Conservation (phyloP, 1,140 invertebrate genomes). For the Luehdorfia chinensis region DNA sequence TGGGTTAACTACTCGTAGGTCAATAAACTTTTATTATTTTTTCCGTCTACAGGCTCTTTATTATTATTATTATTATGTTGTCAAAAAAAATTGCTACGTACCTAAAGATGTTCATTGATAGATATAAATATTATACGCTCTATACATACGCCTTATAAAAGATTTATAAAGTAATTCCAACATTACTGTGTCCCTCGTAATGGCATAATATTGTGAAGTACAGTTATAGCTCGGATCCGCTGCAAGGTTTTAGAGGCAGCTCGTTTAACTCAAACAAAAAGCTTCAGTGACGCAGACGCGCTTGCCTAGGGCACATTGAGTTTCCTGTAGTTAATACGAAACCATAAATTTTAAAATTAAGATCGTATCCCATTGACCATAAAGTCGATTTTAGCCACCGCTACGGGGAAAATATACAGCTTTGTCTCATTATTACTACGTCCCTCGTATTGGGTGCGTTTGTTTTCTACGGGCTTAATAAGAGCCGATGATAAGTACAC, state of each 20-base stretch:
- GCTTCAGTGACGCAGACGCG: slow-evolving; percentile 58
- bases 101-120: too few species aligned
- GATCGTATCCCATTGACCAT: slow-evolving; percentile 46
- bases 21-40: too few species aligned
- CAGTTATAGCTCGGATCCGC: slow-evolving; percentile 65
- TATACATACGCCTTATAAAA: too few species aligned
- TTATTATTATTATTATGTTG: too few species aligned
- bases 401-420: slow-evolving; percentile 41
- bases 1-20: too few species aligned
- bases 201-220: slow-evolving; percentile 73
- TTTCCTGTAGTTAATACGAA: slow-evolving; percentile 42
- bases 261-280: slow-evolving; percentile 72
- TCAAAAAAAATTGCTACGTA: too few species aligned
- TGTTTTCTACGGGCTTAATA: slow-evolving; percentile 56
- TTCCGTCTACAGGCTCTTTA: too few species aligned
- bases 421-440: slow-evolving; percentile 66
- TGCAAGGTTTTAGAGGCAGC: slow-evolving; percentile 74
- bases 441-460: slow-evolving; percentile 71
- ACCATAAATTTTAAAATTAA: slow-evolving; percentile 44
- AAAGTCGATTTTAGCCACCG: slow-evolving; percentile 46
- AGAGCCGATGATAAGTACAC: slow-evolving; percentile 44
- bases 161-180: too few species aligned
- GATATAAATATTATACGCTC: too few species aligned
- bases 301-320: slow-evolving; percentile 47
- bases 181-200: slow-evolving; percentile 46